These are phyloP conservation scores for Spongia lamella DNA, from an alignment of 37 sponge, comb jelly and placozoan species.

Conservation along the genomic window DNA sequence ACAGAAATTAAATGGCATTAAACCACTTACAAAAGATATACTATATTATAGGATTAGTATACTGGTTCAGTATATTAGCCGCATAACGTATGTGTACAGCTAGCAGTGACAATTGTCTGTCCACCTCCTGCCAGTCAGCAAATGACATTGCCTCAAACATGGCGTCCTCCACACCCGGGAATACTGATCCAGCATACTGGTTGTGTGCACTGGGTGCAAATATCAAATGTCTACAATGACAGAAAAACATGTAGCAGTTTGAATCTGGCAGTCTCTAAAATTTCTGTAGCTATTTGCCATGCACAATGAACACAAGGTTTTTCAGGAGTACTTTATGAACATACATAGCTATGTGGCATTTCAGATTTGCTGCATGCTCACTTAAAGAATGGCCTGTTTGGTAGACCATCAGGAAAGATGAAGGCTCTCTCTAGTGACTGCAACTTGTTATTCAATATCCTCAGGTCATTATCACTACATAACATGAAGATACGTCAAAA, in stretches of 20 bases:
- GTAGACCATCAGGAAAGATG: constrained; percentile 82
- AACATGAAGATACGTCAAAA: no score
- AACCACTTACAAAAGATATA: no score
- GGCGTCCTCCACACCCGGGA: constrained; percentile 85
- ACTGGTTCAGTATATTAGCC: constrained; percentile 57
- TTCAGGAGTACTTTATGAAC: no score
- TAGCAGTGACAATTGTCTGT: constrained; percentile 58
- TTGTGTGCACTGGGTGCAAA: constrained; percentile 87
- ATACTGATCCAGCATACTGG: constrained; percentile 70
- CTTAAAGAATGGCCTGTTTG: constrained; percentile 79
- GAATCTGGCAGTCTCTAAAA: no score
- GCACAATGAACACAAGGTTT: no score
- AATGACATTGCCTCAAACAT: constrained; percentile 45
- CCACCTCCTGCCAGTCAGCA: constrained; percentile 62
- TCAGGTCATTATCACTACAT: no score
- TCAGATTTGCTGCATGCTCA: no score
- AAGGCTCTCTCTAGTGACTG: constrained; percentile 88
- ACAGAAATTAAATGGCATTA: no score
- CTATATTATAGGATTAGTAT: no score
- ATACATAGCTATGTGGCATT: no score
- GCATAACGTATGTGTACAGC: constrained; percentile 60
- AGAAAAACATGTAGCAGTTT: no score
- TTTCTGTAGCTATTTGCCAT: no score
- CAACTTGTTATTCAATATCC: constrained; percentile 83
- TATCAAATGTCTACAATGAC: constrained; percentile 80